Percentiles rank a stretch among this genome's conserved stretches.
These are phyloP conservation scores for Cataglyphis altisquamis DNA, from an alignment of 2,888 invertebrate genomes.

Conservation along the genomic window DNA sequence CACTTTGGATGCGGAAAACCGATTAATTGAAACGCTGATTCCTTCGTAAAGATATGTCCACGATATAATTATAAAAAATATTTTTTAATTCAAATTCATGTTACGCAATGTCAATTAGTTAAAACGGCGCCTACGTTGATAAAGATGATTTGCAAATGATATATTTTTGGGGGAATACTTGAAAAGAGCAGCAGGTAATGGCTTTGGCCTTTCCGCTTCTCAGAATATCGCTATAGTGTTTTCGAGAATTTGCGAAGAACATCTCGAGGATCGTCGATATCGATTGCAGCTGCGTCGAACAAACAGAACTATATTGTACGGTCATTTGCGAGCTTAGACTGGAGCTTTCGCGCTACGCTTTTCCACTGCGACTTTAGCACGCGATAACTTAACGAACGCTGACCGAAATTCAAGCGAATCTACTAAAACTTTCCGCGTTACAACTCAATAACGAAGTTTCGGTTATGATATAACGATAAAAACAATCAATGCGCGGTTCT, in stretches of 20 bases:
- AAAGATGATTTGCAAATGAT: not conserved
- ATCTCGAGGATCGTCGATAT: constrained; percentile 25
- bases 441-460: not conserved
- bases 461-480: not conserved
- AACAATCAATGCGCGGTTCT: not conserved
- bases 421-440: constrained; percentile 6
- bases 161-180: not conserved
- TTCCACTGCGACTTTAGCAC: not conserved
- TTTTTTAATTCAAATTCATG: not conserved
- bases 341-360: not conserved
- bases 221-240: constrained; percentile 3
- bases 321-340: constrained; percentile 14
- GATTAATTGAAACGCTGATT: not conserved
- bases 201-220: not conserved
- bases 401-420: constrained; percentile 3
- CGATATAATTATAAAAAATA: not conserved
- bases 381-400: constrained; percentile 22
- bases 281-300: constrained; percentile 26
- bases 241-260: constrained; percentile 36
- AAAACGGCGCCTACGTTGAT: not conserved
- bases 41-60: too few species aligned
- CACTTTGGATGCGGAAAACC: not conserved
- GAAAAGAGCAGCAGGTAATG: not conserved
- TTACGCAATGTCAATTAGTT: not conserved
- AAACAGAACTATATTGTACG: constrained; percentile 30